phyloP scores from a whole-genome alignment of 2,888 invertebrate genomes.

The Polydrusus cervinus region DNA sequence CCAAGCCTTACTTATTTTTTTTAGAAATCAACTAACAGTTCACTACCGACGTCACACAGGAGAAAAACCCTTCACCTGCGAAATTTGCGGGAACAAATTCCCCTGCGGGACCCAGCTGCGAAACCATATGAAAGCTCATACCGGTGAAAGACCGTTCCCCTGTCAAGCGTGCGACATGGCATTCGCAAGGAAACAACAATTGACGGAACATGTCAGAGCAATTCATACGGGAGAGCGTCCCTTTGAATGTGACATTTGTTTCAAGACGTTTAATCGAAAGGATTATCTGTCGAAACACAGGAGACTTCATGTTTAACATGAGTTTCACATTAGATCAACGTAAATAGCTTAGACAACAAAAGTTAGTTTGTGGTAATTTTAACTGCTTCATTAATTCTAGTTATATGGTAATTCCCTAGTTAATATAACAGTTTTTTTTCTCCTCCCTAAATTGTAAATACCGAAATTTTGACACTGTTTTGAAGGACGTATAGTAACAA shows the following conservation, averaged over 20 bases:
- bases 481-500: no score
- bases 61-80: constrained; percentile 48
- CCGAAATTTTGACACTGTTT: no score
- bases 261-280: constrained; percentile 46
- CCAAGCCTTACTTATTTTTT: neutral
- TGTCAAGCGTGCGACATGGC: constrained; percentile 64
- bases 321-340: no score
- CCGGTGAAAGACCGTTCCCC: constrained; percentile 64
- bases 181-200: constrained; percentile 63
- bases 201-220: constrained; percentile 63
- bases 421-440: no score
- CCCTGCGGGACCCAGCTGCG: constrained; percentile 44
- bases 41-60: constrained; percentile 49
- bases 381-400: no score
- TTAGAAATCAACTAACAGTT: constrained; percentile 45
- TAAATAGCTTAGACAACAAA: no score
- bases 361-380: no score
- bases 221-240: constrained; percentile 65
- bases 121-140: constrained; percentile 62
- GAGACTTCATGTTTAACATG: constrained; percentile 13
- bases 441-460: no score
- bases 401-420: no score
- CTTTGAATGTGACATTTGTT: constrained; percentile 69
- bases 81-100: constrained; percentile 48
- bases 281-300: constrained; percentile 52